These are phyloP conservation scores for Pachycephala philippinensis DNA, from an alignment of 2,113 vertebrate genomes.

Conservation along the genomic window DNA sequence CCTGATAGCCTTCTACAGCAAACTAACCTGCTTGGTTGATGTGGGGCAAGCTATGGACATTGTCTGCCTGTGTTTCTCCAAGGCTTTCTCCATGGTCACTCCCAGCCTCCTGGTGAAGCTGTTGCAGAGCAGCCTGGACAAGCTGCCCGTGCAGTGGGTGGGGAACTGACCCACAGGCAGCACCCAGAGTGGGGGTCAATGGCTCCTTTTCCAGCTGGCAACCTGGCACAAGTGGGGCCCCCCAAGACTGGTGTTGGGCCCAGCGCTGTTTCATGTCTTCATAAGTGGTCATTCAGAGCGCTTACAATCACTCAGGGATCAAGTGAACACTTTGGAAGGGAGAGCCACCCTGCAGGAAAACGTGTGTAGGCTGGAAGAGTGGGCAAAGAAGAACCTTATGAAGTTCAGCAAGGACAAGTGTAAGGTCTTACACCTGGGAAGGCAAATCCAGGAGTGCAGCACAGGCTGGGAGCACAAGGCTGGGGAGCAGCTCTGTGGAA, in stretches of 20 bases:
- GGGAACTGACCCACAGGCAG: background rate
- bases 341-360: too few relatives aligned
- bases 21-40: too few relatives aligned
- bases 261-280: background rate
- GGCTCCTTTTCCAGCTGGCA: background rate
- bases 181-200: background rate
- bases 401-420: background rate
- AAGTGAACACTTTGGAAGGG: background rate
- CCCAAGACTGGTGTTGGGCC: background rate
- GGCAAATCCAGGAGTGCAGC: too few relatives aligned
- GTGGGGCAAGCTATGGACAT: background rate
- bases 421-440: background rate
- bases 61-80: background rate
- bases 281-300: background rate
- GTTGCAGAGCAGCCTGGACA: rapidly evolving
- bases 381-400: background rate
- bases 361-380: background rate
- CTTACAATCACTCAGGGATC: background rate
- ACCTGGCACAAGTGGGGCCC: background rate
- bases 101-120: background rate
- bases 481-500: background rate
- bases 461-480: background rate
- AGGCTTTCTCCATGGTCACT: background rate
- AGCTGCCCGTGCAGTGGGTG: background rate
- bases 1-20: background rate